Percentiles rank a stretch among this genome's conserved stretches.
Conservation (phyloP, 2,797 vertebrate genomes). For the Luscinia megarhynchos region DNA sequence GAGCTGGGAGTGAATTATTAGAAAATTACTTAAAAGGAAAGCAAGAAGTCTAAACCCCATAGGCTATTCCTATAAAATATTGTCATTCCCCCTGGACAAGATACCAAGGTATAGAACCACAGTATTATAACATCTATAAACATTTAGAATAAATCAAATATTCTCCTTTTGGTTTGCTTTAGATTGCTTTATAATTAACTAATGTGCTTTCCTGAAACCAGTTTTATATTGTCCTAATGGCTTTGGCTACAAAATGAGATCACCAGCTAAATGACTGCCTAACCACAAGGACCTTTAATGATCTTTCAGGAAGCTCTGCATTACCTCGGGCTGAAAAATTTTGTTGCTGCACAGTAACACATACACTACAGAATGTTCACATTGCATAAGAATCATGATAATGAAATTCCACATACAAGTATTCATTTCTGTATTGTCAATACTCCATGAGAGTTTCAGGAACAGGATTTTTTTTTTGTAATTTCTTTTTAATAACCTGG, state of each 20-base stretch:
- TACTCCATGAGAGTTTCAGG: background rate
- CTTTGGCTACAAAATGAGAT: constrained; percentile 60
- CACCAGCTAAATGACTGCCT: background rate
- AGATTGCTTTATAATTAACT: constrained; percentile 72
- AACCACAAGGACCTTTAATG: constrained; percentile 25
- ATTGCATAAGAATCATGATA: background rate
- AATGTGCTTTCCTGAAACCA: constrained; percentile 48
- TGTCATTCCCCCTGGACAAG: background rate
- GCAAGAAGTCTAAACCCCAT: background rate
- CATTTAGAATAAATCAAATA: constrained; percentile 68
- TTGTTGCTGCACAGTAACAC: background rate
- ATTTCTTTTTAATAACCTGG: background rate
- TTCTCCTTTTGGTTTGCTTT: constrained; percentile 48
- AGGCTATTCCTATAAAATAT: background rate
- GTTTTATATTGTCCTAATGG: constrained; percentile 59
- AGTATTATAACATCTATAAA: constrained; percentile 17
- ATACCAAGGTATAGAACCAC: background rate
- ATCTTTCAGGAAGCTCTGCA: background rate
- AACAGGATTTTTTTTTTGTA: background rate
- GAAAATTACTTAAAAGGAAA: constrained; percentile 4
- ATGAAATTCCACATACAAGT: background rate
- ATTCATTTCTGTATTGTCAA: background rate
- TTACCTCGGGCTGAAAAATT: constrained; percentile 11
- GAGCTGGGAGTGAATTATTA: background rate
- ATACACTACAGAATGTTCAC: background rate